These are phyloP conservation scores for Dromaius novaehollandiae DNA, from an alignment of 2,113 vertebrate species.

Conservation along the genomic window DNA sequence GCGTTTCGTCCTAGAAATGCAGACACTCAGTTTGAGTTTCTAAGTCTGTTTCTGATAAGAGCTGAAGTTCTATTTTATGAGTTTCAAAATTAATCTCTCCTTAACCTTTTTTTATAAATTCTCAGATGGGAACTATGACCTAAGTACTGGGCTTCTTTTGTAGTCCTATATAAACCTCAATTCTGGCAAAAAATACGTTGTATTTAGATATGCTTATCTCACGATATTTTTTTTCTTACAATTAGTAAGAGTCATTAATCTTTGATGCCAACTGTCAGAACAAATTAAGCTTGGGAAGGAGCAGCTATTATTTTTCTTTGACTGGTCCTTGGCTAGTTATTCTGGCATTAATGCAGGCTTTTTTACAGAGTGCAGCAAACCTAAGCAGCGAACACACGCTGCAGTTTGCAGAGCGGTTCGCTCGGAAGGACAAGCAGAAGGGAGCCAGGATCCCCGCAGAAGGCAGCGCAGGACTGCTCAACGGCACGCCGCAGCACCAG, in stretches of 20 bases:
- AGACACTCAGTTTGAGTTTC: background rate
- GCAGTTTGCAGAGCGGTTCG: no score
- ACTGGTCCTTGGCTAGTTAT: background rate
- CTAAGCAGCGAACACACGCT: background rate
- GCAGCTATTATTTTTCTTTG: background rate
- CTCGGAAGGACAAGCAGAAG: background rate
- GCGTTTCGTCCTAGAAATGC: background rate
- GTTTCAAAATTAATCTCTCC: background rate
- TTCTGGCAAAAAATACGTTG: background rate
- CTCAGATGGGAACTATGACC: background rate
- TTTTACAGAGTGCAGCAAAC: background rate
- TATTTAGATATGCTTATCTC: background rate
- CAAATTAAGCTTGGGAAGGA: background rate
- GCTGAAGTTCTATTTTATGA: background rate
- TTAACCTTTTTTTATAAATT: background rate
- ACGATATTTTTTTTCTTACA: background rate
- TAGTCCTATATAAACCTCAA: background rate
- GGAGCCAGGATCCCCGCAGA: background rate
- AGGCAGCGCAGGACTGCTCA: background rate
- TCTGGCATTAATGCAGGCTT: background rate
- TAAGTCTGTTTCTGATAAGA: background rate
- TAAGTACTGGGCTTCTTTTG: background rate
- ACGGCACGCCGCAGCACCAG: no score
- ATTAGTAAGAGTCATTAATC: background rate
- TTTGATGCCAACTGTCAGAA: background rate